Evolutionary conservation across 2,888 invertebrate species (phyloP), one percentile per base, ranked within the genome.

Genomic region (Pharmacophagus antenor): DNA sequence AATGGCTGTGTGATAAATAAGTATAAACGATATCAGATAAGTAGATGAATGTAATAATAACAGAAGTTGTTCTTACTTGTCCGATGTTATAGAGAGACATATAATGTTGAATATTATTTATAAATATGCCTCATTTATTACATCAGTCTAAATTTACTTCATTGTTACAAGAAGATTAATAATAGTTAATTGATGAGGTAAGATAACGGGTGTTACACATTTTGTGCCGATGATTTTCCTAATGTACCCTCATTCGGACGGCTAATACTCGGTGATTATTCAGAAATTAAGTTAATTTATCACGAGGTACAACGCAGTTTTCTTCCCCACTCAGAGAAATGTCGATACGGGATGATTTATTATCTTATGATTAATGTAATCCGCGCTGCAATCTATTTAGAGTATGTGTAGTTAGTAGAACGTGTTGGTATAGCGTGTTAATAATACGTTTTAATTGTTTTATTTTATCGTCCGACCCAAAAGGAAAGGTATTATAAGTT

Each of bases 261-360:
- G 37, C 7, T 42, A 42, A 42, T 42, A 42, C 55, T 6, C 17
- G n/a, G 17, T 20, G 27, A 31, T 44, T 55, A 56, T 50, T 50
- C 12, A 49, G 18, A 41, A 50, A 42, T 51, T n/a, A 41, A 2
- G 2, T 44, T 44, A 44, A 44, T 57, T 56, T 49, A 56, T 56
- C 49, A 49, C 56, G 18, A 27, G 48, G 37, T 37, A 42, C 31
- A 56, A 42, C 42, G 37, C 56, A 25, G 17, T 57, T 20, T 50
- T 57, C 37, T 21, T 56, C 15, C 15, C 10, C 54, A 54, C 42
- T 17, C 17, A 10, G 44, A 57, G 50, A 57, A 57, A 57, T 44
- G 57, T 51, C 57, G 31, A 57, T 51, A 12, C n/a, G 22, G n/a
- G 17, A 57, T 57, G n/a, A 57, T 57, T 57, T 21, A 31, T 57